Evolutionary conservation across 2,113 vertebrate genomes (phyloP).

Genomic region (Pangasianodon hypophthalmus): DNA sequence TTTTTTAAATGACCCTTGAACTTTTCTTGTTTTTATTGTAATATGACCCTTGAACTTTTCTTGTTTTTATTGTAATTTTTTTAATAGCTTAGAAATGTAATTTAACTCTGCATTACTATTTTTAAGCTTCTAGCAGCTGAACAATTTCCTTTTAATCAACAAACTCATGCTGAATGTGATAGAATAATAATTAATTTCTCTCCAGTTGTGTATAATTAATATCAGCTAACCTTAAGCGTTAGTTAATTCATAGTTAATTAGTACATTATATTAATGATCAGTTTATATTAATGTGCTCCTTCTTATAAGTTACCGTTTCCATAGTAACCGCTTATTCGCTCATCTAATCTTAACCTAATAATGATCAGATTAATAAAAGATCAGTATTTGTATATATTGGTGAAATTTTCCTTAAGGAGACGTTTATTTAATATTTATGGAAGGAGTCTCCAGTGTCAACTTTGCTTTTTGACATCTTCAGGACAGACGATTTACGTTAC

Average conservation of each 20-base stretch:
- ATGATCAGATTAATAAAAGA: neutral
- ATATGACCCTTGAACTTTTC: too few species aligned
- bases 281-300: neutral
- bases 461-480: neutral
- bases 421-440: neutral
- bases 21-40: neutral
- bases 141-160: neutral
- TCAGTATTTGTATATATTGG: neutral
- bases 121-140: neutral
- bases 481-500: neutral
- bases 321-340: neutral
- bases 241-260: neutral
- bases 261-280: neutral
- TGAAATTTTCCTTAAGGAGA: neutral
- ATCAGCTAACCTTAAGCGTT: neutral
- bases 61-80: neutral
- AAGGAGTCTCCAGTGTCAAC: neutral
- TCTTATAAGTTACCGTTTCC: neutral
- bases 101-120: neutral
- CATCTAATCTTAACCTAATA: neutral
- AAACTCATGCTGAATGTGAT: neutral
- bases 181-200: neutral
- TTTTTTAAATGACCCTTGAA: too few species aligned
- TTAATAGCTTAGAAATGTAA: neutral
- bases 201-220: neutral